Base-by-base conservation (phyloP, 2,888 invertebrate species). In the Athalia rosae region DNA sequence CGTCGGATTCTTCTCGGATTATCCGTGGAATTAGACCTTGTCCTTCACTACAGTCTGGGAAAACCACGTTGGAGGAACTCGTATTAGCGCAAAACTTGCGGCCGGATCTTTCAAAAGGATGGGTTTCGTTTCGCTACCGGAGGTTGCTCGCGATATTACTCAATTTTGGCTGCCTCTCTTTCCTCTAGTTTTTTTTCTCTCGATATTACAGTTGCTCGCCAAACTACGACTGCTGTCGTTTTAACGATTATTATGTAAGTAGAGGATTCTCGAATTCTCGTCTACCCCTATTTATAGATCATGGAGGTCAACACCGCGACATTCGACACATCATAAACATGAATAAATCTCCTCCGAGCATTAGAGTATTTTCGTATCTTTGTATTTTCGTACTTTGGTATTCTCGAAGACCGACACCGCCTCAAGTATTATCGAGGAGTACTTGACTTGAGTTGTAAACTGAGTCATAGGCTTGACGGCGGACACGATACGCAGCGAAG, bases 391-490 rank as follows among this genome's bases (percentile, higher is more conserved):
- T 71, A 53, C 53, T 53, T 53, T 53, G 6, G 53, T 53, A 71
- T 71, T 67, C 53, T 28, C 53, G 67, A 67, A 67, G 28, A 71
- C 71, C 45, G 4, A 58, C 15, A 13, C 71, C 45, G 11, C 71
- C 69, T 58, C 43, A 13, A 71, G 56, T 71, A 71, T 71, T 58
- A 71, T 71, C 71, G 45, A 58, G 58, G 71, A 71, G 71, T 58
- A 71, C 71, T 71, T 58, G 71, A 71, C 71, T 71, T 3, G 45
- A 66, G 69, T 71, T 71, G 69, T 77, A 59, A 77, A 77, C 15
- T 67, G 77, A 77, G 77, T 77, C 77, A 15, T 50, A 50, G 67
- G 67, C 48, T 28, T 58, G 28, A 50, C 61, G 67, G 63, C 59
- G 15, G 58, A 56, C 61, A n/a, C 61, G 50, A 71, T 45, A 13